Base-by-base conservation (phyloP, 2,113 vertebrate species). In the Amphiprion percula region DNA sequence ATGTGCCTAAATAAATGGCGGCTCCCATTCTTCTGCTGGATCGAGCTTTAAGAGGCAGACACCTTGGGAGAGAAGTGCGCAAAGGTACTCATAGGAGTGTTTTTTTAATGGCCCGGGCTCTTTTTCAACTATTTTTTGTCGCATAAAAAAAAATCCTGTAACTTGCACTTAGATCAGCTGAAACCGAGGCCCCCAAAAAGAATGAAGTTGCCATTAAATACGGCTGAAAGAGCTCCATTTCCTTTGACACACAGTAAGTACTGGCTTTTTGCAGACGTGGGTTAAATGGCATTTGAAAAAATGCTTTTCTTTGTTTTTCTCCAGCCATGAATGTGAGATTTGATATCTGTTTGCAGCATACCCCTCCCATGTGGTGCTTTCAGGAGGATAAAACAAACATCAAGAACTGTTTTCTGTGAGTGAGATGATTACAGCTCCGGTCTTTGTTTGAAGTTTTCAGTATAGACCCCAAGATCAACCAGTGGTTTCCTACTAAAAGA, bases 1-100 rank as follows among this genome's bases (percentile, higher is more conserved):
- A 91, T 88, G 81, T 52, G 84, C 79, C 69, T 26, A 74, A 90
- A 90, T 82, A 86, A 88, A 82, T 74, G 73, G 72, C 72, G 12
- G 73, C 33, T 14, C 58, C 74, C 77, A 30, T 80, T 58, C 58
- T 68, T 62, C 78, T 70, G 80, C 83, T 3, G 50, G 68, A 67
- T 55, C 10, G 1, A 41, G 68, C 80, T 90, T 83, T 80, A 86
- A 87, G 47, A 86, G 83, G 21, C 58, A 46, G 70, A 90, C 88
- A 81, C 87, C 77, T 87, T 30, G 0, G 47, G 63, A 68, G 74
- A 67, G 76, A 69, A 54, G 65, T 16, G 39, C 37, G 11, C 11
- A 17, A 33, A 37, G 46, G 77, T 47, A 50, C 80, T 69, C 62
- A 74, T 30, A n/a, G 28, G 72, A 21, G 76, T 54, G 50, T 30